Evolutionary conservation across 2,797 vertebrate genomes (phyloP), one percentile per base, ranked within the genome.

Genomic region (Rhodeus uyekii): DNA sequence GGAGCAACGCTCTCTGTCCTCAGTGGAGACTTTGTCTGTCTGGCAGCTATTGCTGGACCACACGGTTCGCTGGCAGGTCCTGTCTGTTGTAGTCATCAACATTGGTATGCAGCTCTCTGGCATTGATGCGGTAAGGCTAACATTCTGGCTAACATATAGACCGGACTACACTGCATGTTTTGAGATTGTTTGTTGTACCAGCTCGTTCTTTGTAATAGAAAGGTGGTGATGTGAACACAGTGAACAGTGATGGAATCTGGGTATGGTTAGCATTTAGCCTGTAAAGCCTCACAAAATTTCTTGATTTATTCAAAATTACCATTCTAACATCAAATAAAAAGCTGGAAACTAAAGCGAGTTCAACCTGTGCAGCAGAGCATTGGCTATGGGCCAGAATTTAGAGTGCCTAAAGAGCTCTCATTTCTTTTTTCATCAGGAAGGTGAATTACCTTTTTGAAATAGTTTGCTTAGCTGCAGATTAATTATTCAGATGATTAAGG

Each of bases 51-150:
- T 97, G 80, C 58, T 55, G 63, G 96, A 97, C 55, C 84, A 82
- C 32, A 88, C 93, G 0, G 92, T 97, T 36, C 94, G 92, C 76
- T 96, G 95, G 96, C 96, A 98, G 88, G 93, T 94, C 73, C 89
- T 96, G 60, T 97, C 95, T 0, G 95, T 97, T 84, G 89, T 90
- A 69, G 94, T 97, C 89, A 92, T 98, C 90, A 97, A 96, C 75
- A 92, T 96, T 0, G 96, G 96, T 85, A 97, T 98, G 96, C 97
- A 98, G 92, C 93, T 98, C 81, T 98, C 96, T 0, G 96, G 96
- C 73, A 97, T 97, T 0, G 96, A 97, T 38, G 96, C 96, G 2
- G 97, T 98, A 91, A 96, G 96, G 22, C 55, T 46, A 63, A 38
- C 34, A 24, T 74, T 79, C 42, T 36, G 69, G 81, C 78, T 83